Evolutionary conservation across 2,797 vertebrate species (phyloP).

Genomic region (Danio kyathit): DNA sequence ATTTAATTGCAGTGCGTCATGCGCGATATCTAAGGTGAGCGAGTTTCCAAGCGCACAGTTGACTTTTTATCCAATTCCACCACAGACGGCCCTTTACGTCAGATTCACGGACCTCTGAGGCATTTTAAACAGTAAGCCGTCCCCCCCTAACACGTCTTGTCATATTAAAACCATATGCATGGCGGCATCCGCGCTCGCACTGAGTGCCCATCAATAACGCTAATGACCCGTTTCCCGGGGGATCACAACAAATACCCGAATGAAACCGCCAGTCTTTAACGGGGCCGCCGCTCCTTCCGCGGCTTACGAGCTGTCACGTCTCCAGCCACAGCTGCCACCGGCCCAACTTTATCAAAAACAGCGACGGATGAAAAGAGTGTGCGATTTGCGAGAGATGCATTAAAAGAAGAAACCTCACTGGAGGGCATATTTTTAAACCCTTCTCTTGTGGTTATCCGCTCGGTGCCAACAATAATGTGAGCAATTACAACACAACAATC

Average conservation of each 20-base stretch:
- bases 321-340: conserved; percentile 14
- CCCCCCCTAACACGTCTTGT: conserved; percentile 69
- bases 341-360: conserved; percentile 14
- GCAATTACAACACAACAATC: conserved; percentile 24
- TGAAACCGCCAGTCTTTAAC: conserved; percentile 65
- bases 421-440: conserved; percentile 15
- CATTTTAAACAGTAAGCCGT: conserved; percentile 67
- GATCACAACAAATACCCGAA: conserved; percentile 71
- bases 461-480: conserved; percentile 16
- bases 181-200: conserved; percentile 56
- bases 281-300: conserved; percentile 38
- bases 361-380: conserved; percentile 6
- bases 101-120: conserved; percentile 56
- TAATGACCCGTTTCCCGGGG: conserved; percentile 73
- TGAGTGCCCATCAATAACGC: conserved; percentile 75
- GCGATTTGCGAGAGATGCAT: conserved; percentile 8
- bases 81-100: conserved; percentile 28
- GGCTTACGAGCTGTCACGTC: conserved; percentile 51
- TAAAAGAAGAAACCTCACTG: conserved; percentile 42
- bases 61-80: conserved; percentile 16
- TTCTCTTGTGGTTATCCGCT: not conserved
- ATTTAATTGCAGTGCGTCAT: conserved; percentile 31
- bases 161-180: conserved; percentile 76
- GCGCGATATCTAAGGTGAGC: conserved; percentile 19
- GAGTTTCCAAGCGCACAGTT: conserved; percentile 12